Evolutionary conservation across 2,113 vertebrate species (phyloP), one percentile per base, ranked within the genome.

Genomic region (Campylomormyrus tamandua): DNA sequence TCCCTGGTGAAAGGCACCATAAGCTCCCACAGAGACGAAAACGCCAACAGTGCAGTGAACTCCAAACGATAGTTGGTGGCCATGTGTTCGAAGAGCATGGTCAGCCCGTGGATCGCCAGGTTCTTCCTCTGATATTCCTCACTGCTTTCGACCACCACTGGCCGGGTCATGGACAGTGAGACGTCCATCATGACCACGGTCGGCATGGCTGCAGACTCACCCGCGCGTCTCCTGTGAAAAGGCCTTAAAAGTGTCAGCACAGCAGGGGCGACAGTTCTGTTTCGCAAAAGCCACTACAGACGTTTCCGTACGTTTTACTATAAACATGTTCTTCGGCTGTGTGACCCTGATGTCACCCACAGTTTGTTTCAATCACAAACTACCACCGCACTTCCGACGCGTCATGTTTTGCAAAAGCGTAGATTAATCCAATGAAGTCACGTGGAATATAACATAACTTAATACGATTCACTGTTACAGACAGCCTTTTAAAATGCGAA

Each of bases 51-150:
- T 10, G 98, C 95, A 0, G 98, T 99, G 92, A 99, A 99, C 93
- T 99, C 98, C 92, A 99, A 92, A 89, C 97, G 98, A 95, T 99
- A 99, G 93, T 98, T 99, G 83, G 97, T 98, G 0, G 98, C 98
- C 98, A 99, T 99, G 94, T 99, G 98, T 93, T 99, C 98, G 91
- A 99, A 99, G 15, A 99, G 94, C 98, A 99, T 99, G 0, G 98
- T 99, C 4, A 99, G 95, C 46, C 98, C 98, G 17, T 99, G 98
- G 15, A 97, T 97, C 0, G 98, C 98, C 90, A 99, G 94, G 91
- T 99, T 98, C 89, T 99, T 99, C 89, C 98, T 96, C 95, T 99
- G 98, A 90, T 98, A 97, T 88, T 99, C 98, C 90, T 99, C 98
- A 0, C 94, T 97, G 39, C 98, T 97, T 90, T 99, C 98, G 84